Evolutionary conservation across 2,888 invertebrate species (phyloP), one percentile per base, ranked within the genome.

Genomic region (Hydraecia micacea): DNA sequence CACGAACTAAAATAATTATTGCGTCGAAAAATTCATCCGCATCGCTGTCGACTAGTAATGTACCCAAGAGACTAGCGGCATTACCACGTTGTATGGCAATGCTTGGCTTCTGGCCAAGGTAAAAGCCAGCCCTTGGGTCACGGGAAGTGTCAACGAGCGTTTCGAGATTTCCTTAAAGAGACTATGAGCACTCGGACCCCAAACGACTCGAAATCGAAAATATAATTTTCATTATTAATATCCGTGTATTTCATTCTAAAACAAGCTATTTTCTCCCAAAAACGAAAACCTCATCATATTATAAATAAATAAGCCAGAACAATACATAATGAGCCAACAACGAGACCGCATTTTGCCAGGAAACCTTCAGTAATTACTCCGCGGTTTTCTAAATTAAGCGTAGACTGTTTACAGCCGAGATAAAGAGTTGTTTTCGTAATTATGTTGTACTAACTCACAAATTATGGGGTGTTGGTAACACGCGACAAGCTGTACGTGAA

Each of bases 301-400:
- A 25, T 67, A n/a, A 52, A 77, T 39, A 81, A 67, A 71, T n/a
- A 55, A 68, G 9, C 5, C 4, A 36, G 13, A 49, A 67, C n/a
- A 77, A 32, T 58, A 58, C 1, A n/a, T 63, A 63, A 80, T 32
- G 66, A 84, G 66, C 42, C 15, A 49, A 69, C 46, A 71, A 25
- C 36, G 15, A 39, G 28, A 46, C 81, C 73, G 28, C 73, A 77
- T 55, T 58, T 66, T 72, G 21, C 60, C 74, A 70, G 72, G 67
- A 77, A 81, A 75, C 69, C 72, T 81, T 72, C 81, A 81, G 62
- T 75, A 84, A 84, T 84, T 85, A 81, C 78, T 65, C 49, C 52
- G 69, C 46, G 75, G 78, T 81, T 78, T 78, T 74, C 65, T 66
- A 81, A 84, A 85, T 84, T 81, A 73, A 66, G 28, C 65, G 5